Evolutionary conservation across 2,113 vertebrate species (phyloP), one percentile per base, ranked within the genome.

Genomic region (Onychostoma macrolepis): DNA sequence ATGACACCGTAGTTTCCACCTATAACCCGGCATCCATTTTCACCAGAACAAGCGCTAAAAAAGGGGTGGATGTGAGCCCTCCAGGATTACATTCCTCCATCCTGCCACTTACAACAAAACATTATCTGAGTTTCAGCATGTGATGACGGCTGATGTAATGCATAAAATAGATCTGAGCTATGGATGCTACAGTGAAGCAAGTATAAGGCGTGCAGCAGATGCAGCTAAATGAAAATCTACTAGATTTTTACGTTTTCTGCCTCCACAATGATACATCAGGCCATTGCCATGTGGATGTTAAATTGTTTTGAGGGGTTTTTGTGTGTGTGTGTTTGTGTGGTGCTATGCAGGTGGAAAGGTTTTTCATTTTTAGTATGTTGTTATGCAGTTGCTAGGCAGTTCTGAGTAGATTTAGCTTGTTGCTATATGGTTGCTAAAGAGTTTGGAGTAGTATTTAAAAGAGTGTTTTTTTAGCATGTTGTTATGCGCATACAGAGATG

Each of bases 1-100:
- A 43, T 53, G 61, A 85, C 50, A 71, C 86, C 77, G 65, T 65
- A 78, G 21, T 81, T 89, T 87, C 65, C 79, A 41, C 30, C 33
- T 71, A 84, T 17, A 75, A 72, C 36, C 85, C 21, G 17, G 61
- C 67, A 83, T 80, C 7, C 7, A 58, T 81, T 79, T 77, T 85
- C 53, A 81, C 38, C 65, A 72, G 48, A 72, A 86, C 75, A 80
- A 65, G 56, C 15, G 45, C 13, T 15, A 63, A 21, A 58, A 50
- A 56, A 43, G 45, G 48, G 33, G 24, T 43, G 45, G 50, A 85
- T 77, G 84, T 28, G 33, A 33, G 41, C 63, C 80, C 19, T 83
- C 4, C 43, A 69, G 80, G 80, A 67, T 69, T 83, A 33, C 28
- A 83, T 83, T 83, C 15, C 63, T 71, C 21, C 69, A 50, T 48